Evolutionary conservation across 2,113 vertebrate genomes (phyloP).

Genomic region (Pantherophis guttatus): DNA sequence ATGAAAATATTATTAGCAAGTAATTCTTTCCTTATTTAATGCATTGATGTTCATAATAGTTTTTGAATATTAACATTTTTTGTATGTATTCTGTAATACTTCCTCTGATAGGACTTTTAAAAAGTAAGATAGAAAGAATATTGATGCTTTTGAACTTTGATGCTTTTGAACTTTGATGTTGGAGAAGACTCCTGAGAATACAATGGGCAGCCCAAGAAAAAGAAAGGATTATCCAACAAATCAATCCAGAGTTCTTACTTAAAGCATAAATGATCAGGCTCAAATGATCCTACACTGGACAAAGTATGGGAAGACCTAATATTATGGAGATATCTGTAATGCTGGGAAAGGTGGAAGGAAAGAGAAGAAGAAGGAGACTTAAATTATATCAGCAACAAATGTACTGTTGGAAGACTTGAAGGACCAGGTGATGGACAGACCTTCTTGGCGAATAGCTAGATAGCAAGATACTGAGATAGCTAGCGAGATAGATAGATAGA

Average conservation of each 20-base stretch:
- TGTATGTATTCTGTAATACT: not conserved
- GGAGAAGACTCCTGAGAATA: not conserved
- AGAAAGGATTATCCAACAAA: not conserved
- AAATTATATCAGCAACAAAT: not conserved
- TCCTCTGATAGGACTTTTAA: not conserved
- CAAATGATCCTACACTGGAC: not conserved
- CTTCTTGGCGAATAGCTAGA: too few species aligned
- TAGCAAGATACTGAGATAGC: too few species aligned
- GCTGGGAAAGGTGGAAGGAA: not conserved
- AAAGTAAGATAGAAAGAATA: not conserved
- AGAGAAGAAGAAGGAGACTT: not conserved
- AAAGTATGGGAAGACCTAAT: not conserved
- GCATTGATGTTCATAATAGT: not conserved
- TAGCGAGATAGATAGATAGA: too few species aligned
- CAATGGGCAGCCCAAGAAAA: not conserved
- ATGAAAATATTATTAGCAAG: not conserved
- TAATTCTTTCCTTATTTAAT: not conserved
- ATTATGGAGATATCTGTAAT: not conserved
- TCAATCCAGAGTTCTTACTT: not conserved
- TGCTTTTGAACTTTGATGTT: not conserved
- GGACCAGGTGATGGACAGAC: not conserved
- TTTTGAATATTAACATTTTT: not conserved
- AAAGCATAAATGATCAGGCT: not conserved
- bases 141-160: not conserved
- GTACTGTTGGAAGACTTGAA: not conserved